phyloP scores from a whole-genome alignment of 2,797 vertebrate genomes.

The Sparus aurata region DNA sequence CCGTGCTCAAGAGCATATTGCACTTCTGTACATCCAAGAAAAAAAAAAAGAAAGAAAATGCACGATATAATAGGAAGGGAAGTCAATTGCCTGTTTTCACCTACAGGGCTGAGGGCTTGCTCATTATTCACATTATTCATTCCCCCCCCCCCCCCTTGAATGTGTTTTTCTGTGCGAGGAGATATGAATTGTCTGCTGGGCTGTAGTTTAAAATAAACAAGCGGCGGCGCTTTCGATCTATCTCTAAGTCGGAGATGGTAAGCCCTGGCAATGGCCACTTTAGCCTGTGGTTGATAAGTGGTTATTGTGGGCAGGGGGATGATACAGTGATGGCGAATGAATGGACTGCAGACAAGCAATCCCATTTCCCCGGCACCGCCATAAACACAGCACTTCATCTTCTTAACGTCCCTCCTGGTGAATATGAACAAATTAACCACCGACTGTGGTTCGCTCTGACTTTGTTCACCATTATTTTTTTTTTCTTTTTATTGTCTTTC shows the following conservation, averaged over 20 bases:
- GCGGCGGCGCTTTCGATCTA: constrained; percentile 45
- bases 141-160: constrained; percentile 18
- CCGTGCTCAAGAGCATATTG: constrained; percentile 41
- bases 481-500: constrained; percentile 35
- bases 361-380: constrained; percentile 44
- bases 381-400: constrained; percentile 63
- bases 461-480: constrained; percentile 34
- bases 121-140: constrained; percentile 74
- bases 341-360: constrained; percentile 51
- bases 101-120: constrained; percentile 54
- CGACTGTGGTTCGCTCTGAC: constrained; percentile 43
- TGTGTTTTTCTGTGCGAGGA: constrained; percentile 37
- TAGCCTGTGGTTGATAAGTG: constrained; percentile 71
- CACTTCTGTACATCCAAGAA: constrained; percentile 50
- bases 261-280: constrained; percentile 59
- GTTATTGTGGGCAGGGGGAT: constrained; percentile 60
- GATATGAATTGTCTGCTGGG: constrained; percentile 66
- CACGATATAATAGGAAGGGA: constrained; percentile 45
- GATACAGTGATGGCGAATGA: constrained; percentile 54
- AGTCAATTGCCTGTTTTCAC: constrained; percentile 67
- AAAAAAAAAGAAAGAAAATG: neutral
- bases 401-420: constrained; percentile 62
- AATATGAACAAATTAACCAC: constrained; percentile 60
- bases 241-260: constrained; percentile 45
- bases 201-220: constrained; percentile 66